Conservation (phyloP, 2,888 invertebrate genomes). For the Zeuzera pyrina region DNA sequence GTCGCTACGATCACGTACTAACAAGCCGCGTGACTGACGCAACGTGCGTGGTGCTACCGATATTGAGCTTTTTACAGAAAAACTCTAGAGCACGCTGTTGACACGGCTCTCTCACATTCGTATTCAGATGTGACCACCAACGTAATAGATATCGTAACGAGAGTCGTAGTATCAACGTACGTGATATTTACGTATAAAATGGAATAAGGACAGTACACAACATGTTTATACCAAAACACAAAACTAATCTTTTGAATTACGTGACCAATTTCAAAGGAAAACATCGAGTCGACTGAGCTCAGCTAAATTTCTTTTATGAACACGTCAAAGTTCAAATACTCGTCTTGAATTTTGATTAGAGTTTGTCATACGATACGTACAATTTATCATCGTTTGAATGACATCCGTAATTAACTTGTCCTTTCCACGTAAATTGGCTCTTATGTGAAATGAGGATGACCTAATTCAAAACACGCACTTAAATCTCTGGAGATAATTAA, state of each 20-base stretch:
- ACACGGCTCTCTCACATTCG: too few relatives aligned
- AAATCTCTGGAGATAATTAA: not conserved
- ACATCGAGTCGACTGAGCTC: conserved; percentile 32
- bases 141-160: too few relatives aligned
- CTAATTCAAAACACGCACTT: conserved; percentile 23
- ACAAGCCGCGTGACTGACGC: conserved; percentile 27
- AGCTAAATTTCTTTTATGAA: conserved; percentile 39
- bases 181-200: conserved; percentile 1
- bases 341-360: conserved; percentile 55
- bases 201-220: too few relatives aligned
- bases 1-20: conserved; percentile 25
- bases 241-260: conserved; percentile 17
- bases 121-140: too few relatives aligned
- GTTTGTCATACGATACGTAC: conserved; percentile 30
- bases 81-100: too few relatives aligned
- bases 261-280: conserved; percentile 38
- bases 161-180: not conserved
- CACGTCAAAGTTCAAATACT: conserved; percentile 57
- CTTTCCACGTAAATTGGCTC: conserved; percentile 36
- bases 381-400: conserved; percentile 56
- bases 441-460: conserved; percentile 31
- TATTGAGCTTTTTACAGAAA: conserved; percentile 16
- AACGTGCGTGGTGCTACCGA: conserved; percentile 11
- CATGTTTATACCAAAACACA: not conserved
- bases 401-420: conserved; percentile 53